Conservation (phyloP, 1,140 invertebrate genomes). For the Aphelenchoides besseyi region DNA sequence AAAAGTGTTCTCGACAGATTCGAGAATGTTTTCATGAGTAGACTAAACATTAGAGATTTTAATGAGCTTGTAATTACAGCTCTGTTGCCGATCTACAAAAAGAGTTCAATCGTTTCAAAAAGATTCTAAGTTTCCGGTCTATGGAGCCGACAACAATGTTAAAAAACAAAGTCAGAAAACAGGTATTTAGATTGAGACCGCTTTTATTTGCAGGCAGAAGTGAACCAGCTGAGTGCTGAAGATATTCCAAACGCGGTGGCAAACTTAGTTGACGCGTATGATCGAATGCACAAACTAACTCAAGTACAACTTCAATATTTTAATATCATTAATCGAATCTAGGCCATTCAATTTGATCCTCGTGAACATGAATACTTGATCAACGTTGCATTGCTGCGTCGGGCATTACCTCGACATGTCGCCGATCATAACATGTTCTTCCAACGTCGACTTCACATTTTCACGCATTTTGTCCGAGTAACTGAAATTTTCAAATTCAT, state of each 20-base stretch:
- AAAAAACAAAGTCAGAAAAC: slow-evolving; percentile 30
- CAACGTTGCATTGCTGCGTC: slow-evolving; percentile 21
- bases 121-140: slow-evolving; percentile 34
- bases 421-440: slow-evolving; percentile 44
- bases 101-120: slow-evolving; percentile 39
- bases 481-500: not conserved
- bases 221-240: slow-evolving; percentile 27
- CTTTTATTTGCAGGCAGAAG: slow-evolving; percentile 34
- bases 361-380: slow-evolving; percentile 39
- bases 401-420: slow-evolving; percentile 37
- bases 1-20: slow-evolving; percentile 37
- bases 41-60: not conserved
- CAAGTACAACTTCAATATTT: slow-evolving; percentile 20
- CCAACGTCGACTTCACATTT: slow-evolving; percentile 37
- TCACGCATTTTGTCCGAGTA: slow-evolving; percentile 40
- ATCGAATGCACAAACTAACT: slow-evolving; percentile 44
- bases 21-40: slow-evolving; percentile 40
- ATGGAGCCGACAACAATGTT: slow-evolving; percentile 38
- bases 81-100: slow-evolving; percentile 25
- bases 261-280: slow-evolving; percentile 27
- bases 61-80: slow-evolving; percentile 18
- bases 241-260: slow-evolving; percentile 46
- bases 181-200: not conserved
- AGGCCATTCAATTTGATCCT: slow-evolving; percentile 44
- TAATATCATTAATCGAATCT: not conserved